Evolutionary conservation across 2,888 invertebrate genomes (phyloP).

Genomic region (Sarcophaga rosellei): DNA sequence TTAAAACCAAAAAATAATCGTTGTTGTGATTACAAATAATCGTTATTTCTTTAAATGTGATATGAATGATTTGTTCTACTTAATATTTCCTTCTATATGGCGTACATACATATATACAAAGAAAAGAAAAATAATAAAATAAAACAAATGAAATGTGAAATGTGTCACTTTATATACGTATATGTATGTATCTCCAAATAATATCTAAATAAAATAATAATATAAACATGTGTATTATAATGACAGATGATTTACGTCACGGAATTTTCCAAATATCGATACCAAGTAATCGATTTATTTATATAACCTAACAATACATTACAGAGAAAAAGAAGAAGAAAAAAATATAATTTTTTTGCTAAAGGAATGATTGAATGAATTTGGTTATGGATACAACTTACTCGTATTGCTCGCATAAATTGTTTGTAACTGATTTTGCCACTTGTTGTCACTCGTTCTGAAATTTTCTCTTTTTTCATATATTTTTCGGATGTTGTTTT

Average conservation of each 20-base stretch:
- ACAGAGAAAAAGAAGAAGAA: background rate
- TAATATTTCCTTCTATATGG: no score
- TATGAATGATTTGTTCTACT: no score
- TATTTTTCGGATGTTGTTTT: background rate
- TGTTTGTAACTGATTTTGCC: constrained; percentile 11
- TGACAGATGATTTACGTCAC: constrained; percentile 34
- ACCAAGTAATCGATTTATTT: background rate
- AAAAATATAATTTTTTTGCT: background rate
- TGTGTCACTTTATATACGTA: constrained; percentile 18
- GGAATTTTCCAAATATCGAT: constrained; percentile 11
- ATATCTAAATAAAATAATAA: no score
- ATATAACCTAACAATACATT: no score
- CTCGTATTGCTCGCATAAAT: constrained; percentile 32
- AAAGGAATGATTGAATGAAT: background rate
- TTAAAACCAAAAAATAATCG: no score
- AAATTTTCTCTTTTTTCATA: background rate
- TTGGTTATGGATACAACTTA: background rate
- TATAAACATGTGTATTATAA: background rate
- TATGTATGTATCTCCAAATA: no score
- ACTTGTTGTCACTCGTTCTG: constrained; percentile 1
- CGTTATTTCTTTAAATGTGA: no score
- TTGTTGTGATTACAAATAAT: no score
- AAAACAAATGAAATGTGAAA: background rate
- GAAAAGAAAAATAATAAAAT: background rate
- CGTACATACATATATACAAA: background rate